Percentiles rank a stretch among this genome's conserved stretches.
phyloP scores from a whole-genome alignment of 2,888 invertebrate genomes.

The Hypena proboscidalis region DNA sequence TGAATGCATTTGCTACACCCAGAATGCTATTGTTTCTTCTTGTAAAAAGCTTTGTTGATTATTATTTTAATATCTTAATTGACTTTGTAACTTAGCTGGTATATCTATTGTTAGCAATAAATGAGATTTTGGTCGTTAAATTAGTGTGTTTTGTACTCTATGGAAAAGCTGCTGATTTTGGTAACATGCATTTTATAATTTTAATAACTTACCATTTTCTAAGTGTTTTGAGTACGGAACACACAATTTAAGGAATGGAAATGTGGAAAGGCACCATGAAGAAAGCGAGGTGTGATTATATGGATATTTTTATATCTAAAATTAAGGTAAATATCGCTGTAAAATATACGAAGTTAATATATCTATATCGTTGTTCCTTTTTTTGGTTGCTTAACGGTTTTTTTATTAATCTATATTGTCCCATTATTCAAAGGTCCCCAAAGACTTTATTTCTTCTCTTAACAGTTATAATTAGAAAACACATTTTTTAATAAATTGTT shows the following conservation, averaged over 20 bases:
- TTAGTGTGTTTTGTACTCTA: constrained; percentile 25
- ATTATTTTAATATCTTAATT: constrained; percentile 4
- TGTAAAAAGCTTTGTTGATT: constrained; percentile 24
- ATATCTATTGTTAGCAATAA: constrained; percentile 24
- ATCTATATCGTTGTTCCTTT: constrained; percentile 49
- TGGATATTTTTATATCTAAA: constrained; percentile 83
- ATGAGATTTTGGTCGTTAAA: constrained; percentile 22
- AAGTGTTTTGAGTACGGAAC: constrained; percentile 29
- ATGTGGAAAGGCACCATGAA: constrained; percentile 49
- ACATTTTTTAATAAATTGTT: too few species aligned
- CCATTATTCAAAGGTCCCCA: too few species aligned
- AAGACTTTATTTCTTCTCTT: too few species aligned
- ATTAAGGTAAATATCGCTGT: constrained; percentile 77
- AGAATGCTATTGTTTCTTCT: neutral
- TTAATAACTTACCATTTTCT: neutral
- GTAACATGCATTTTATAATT: constrained; percentile 5
- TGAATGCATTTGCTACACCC: constrained; percentile 5
- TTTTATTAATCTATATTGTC: too few species aligned
- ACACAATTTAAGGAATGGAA: constrained; percentile 47
- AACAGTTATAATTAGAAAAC: too few species aligned
- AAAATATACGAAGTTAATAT: constrained; percentile 78
- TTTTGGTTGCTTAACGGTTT: too few species aligned
- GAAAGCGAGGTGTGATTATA: constrained; percentile 59
- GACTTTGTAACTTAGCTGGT: constrained; percentile 27
- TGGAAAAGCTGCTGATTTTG: too few species aligned